Percentiles rank a stretch among this genome's conserved stretches.
phyloP scores from a whole-genome alignment of 2,113 vertebrate genomes.

The Macroglossus sobrinus region DNA sequence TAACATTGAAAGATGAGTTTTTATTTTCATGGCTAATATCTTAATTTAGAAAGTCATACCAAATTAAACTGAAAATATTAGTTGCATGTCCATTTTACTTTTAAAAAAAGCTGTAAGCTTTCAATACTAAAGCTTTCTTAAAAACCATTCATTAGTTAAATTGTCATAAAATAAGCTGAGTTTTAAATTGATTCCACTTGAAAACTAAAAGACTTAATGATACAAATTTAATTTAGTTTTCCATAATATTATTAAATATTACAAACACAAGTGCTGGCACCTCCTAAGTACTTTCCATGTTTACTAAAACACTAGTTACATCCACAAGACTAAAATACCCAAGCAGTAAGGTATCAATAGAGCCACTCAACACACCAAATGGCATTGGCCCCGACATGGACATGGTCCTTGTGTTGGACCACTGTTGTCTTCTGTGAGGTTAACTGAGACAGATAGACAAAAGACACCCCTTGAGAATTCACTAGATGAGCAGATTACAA shows the following conservation, averaged over 20 bases:
- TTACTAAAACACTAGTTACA: constrained; percentile 16
- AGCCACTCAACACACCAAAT: not conserved
- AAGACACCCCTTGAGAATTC: not conserved
- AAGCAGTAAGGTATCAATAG: not conserved
- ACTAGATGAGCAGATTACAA: not conserved
- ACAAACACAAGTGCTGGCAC: constrained; percentile 13
- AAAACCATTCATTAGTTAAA: constrained; percentile 22
- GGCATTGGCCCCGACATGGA: not conserved
- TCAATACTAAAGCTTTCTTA: not conserved
- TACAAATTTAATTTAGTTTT: constrained; percentile 60
- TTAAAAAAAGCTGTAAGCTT: constrained; percentile 7
- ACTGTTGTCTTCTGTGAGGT: not conserved
- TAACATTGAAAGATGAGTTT: not conserved
- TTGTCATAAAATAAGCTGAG: constrained; percentile 37
- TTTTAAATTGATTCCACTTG: constrained; percentile 54
- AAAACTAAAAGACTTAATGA: constrained; percentile 44
- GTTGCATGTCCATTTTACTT: not conserved
- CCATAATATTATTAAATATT: constrained; percentile 54
- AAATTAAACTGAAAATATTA: constrained; percentile 35
- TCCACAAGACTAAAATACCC: not conserved
- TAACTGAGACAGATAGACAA: not conserved
- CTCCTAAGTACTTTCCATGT: constrained; percentile 11
- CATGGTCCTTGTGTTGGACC: not conserved
- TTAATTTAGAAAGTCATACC: constrained; percentile 45
- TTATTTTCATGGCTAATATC: constrained; percentile 12